Evolutionary conservation across 2,888 invertebrate genomes (phyloP).

Genomic region (Entomobrya proxima): DNA sequence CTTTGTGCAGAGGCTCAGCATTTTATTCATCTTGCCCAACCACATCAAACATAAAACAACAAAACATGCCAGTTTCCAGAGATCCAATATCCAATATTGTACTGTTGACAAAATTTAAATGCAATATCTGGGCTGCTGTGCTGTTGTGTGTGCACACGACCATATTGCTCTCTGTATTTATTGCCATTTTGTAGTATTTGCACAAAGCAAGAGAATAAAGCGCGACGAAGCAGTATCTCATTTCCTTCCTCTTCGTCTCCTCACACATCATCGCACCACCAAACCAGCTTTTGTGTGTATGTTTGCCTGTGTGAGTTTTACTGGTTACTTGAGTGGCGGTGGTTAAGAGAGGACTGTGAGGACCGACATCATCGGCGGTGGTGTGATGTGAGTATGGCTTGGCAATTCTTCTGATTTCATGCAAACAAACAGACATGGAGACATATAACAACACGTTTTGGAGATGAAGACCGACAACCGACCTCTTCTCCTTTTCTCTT

Average conservation of each 20-base stretch:
- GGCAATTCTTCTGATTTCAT: conserved; percentile 17
- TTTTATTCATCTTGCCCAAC: too few species aligned
- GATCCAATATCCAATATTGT: neutral
- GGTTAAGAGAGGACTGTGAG: too few species aligned
- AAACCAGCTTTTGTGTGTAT: neutral
- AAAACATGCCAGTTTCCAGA: neutral
- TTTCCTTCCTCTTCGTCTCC: neutral
- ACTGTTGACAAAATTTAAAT: neutral
- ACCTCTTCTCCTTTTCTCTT: neutral
- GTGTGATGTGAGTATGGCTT: neutral
- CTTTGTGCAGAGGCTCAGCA: too few species aligned
- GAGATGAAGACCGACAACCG: neutral
- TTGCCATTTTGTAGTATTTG: conserved; percentile 17
- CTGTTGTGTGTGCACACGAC: neutral
- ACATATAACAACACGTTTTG: too few species aligned
- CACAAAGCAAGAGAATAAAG: neutral
- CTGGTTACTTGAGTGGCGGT: conserved; percentile 2
- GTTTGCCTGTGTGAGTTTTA: neutral
- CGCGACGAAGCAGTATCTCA: conserved; percentile 37
- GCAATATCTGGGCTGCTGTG: too few species aligned
- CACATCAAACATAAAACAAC: too few species aligned
- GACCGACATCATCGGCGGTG: too few species aligned
- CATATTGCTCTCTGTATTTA: too few species aligned
- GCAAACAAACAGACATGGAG: conserved; percentile 23
- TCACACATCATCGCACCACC: neutral